phyloP scores from a whole-genome alignment of 1,140 invertebrate genomes.

The Solen grandis region DNA sequence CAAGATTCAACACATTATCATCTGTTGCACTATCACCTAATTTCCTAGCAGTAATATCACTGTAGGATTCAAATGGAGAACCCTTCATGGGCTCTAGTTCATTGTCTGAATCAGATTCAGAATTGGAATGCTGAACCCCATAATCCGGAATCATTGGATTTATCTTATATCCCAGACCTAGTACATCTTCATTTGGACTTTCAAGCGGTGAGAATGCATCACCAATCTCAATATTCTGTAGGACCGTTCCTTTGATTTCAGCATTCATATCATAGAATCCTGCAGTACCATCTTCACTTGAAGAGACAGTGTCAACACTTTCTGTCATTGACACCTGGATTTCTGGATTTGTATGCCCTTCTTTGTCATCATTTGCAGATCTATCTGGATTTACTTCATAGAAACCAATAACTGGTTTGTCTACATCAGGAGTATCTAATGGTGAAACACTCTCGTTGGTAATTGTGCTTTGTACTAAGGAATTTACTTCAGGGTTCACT shows the following conservation, averaged over 20 bases:
- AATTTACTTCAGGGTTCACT: neutral
- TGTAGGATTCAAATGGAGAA: neutral
- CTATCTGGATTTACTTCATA: conserved; percentile 33
- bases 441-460: conserved; percentile 12
- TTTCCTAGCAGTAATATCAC: neutral
- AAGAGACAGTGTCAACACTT: neutral
- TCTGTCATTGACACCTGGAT: neutral
- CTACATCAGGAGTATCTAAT: conserved; percentile 17
- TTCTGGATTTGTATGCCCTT: neutral
- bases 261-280: conserved; percentile 34
- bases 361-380: neutral
- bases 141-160: conserved; percentile 25
- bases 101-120: neutral
- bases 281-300: neutral
- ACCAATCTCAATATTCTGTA: conserved; percentile 42
- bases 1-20: neutral
- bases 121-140: neutral
- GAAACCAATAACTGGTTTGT: neutral
- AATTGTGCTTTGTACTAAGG: conserved; percentile 3
- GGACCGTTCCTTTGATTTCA: conserved; percentile 33
- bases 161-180: conserved; percentile 31
- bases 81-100: too few relatives aligned
- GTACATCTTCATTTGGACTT: conserved; percentile 47
- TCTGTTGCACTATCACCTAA: neutral
- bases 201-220: conserved; percentile 48